Evolutionary conservation across 2,113 vertebrate genomes (phyloP).

Genomic region (Perccottus glenii): DNA sequence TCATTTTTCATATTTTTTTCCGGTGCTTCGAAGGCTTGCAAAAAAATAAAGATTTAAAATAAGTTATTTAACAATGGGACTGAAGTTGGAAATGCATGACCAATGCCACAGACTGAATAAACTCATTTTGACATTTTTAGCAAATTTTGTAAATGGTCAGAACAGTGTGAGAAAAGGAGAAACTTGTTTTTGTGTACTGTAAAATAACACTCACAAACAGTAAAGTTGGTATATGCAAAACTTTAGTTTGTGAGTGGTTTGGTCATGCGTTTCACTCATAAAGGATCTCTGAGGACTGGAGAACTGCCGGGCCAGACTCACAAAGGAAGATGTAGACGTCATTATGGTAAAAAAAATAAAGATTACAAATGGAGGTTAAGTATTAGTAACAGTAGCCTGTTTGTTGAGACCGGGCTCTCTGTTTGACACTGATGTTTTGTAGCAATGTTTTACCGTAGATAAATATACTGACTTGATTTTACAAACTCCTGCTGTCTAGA

Average conservation of each 20-base stretch:
- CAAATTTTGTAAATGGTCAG: conserved; percentile 68
- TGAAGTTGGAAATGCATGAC: conserved; percentile 83
- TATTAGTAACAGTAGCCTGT: conserved; percentile 62
- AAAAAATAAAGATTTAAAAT: conserved; percentile 79
- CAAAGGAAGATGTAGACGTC: conserved; percentile 51
- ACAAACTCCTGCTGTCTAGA: conserved; percentile 84
- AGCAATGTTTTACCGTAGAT: conserved; percentile 79
- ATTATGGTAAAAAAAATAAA: conserved; percentile 38
- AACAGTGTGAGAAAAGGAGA: conserved; percentile 43
- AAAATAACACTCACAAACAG: conserved; percentile 62
- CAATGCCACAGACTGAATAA: conserved; percentile 75
- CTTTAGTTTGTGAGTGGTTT: conserved; percentile 68
- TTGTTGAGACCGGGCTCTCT: conserved; percentile 48
- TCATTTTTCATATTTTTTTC: conserved; percentile 64
- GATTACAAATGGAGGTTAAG: conserved; percentile 55
- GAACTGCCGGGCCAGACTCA: conserved; percentile 54
- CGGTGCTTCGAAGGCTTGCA: conserved; percentile 84
- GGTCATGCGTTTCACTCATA: conserved; percentile 64
- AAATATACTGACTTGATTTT: conserved; percentile 82
- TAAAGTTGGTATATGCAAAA: conserved; percentile 69
- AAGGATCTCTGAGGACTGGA: conserved; percentile 65
- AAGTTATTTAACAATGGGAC: conserved; percentile 76
- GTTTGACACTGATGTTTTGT: conserved; percentile 76
- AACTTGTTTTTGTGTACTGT: conserved; percentile 63
- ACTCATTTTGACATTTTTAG: conserved; percentile 74